Base-by-base conservation (phyloP, 2,888 invertebrate species). In the Sphaeridia pumilis region DNA sequence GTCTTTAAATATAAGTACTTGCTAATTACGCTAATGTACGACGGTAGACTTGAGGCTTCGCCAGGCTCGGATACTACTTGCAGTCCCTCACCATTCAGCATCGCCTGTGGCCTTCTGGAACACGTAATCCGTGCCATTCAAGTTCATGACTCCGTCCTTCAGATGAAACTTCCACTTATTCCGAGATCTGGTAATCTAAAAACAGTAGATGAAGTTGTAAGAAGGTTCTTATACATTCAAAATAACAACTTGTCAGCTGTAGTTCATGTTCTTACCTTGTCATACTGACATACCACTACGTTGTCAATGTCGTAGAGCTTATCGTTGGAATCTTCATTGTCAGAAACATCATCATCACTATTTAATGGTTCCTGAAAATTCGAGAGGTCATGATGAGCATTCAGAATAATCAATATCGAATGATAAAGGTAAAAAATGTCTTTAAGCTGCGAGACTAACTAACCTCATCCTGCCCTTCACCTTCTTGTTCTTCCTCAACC, bases 81-180 rank as follows among this genome's bases (percentile, higher is more conserved):
- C 7, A 27, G 12, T 26, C 10, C 20, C 43, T 70, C 66, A 98
- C 97, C 98, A 98, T 72, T 98, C 98, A 24, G 97, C 97, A 77
- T 99, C 98, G 64, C 98, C 98, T 68, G 85, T 89, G 14, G 95
- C 94, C 76, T 92, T 94, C 75, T 95, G 95, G 76, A 98, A 99
- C 68, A 97, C 92, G 76, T 84, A 97, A 76, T 99, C 98, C 73
- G 89, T 90, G 43, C 97, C 95, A 64, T 84, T 84, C 69, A 98
- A 80, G 76, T 94, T 97, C 98, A 98, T 98, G 60, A 98, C 95
- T 55, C 98, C 98, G 75, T 98, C 98, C 75, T 99, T 99, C 60
- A 98, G 76, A 72, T 93, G 89, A 72, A 99, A 97, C 76, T 97
- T 98, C 98, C 98, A 98, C 73, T 93, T 93, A 73, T 94, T 95